These are phyloP conservation scores for Carpatolechia fugitivella DNA, from an alignment of 2,888 invertebrate genomes.

Conservation along the genomic window DNA sequence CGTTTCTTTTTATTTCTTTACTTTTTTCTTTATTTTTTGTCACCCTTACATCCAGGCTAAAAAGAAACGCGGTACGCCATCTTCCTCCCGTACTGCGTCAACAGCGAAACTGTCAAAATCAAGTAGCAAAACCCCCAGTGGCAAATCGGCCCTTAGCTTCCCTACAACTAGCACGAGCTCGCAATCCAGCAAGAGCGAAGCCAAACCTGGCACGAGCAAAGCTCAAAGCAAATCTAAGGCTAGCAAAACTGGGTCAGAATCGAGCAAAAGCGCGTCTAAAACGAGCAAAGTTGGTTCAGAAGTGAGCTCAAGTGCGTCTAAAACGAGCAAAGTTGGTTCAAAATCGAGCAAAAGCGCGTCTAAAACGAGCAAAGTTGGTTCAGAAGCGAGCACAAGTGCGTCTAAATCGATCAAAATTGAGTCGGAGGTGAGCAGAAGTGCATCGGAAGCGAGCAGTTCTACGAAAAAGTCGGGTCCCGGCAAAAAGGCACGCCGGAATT, in stretches of 20 bases:
- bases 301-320: slow-evolving; percentile 8
- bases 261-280: slow-evolving; percentile 6
- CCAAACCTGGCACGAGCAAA: not conserved
- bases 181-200: not conserved
- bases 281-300: slow-evolving; percentile 18
- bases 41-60: slow-evolving; percentile 29
- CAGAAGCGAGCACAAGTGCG: not conserved
- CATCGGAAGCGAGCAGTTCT: not conserved
- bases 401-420: not conserved
- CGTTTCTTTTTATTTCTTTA: slow-evolving; percentile 1
- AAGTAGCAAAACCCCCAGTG: too few relatives aligned
- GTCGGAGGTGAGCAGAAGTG: not conserved
- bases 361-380: not conserved
- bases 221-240: too few relatives aligned
- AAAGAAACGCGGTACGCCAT: slow-evolving; percentile 22
- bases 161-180: too few relatives aligned
- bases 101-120: not conserved
- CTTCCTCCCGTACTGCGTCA: not conserved
- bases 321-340: slow-evolving; percentile 10
- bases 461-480: not conserved
- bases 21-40: not conserved
- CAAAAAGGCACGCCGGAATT: slow-evolving; percentile 41
- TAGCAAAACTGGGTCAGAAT: too few relatives aligned
- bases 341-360: slow-evolving; percentile 14
- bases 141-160: too few relatives aligned